Conservation (phyloP, 2,888 invertebrate genomes). For the Aspidapion aeneum region DNA sequence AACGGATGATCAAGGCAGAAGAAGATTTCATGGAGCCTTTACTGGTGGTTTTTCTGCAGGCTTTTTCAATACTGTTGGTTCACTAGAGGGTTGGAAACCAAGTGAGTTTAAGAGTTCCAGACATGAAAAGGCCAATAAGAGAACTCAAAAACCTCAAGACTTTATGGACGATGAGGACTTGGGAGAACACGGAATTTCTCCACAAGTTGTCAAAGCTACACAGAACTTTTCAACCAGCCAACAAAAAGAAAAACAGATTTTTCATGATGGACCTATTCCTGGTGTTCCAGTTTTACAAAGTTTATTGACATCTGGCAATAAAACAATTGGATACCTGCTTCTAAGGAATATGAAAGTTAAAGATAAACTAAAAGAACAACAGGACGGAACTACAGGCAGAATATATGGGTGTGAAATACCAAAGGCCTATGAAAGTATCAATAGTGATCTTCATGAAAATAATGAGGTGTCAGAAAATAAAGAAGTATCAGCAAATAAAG, state of each 20-base stretch:
- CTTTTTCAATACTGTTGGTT: slow-evolving; percentile 94
- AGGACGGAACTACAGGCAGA: slow-evolving; percentile 35
- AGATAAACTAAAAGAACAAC: slow-evolving; percentile 13
- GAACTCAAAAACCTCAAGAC: slow-evolving; percentile 76
- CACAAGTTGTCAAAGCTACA: slow-evolving; percentile 76
- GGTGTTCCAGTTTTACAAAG: slow-evolving; percentile 71
- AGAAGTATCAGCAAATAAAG: slow-evolving; percentile 56
- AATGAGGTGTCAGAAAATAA: slow-evolving; percentile 83
- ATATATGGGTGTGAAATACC: slow-evolving; percentile 54
- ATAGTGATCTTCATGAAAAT: slow-evolving; percentile 56
- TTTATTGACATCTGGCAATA: slow-evolving; percentile 69
- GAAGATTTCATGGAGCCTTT: slow-evolving; percentile 97
- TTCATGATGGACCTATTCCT: slow-evolving; percentile 49
- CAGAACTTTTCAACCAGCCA: slow-evolving; percentile 63
- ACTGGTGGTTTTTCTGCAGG: slow-evolving; percentile 98
- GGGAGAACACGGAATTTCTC: slow-evolving; percentile 93
- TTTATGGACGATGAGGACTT: slow-evolving; percentile 99
- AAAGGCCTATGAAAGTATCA: slow-evolving; percentile 38
- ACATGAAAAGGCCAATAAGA: slow-evolving; percentile 57
- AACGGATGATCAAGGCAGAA: slow-evolving; percentile 81
- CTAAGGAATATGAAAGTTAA: slow-evolving; percentile 76
- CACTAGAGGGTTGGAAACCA: slow-evolving; percentile 93
- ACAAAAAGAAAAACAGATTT: slow-evolving; percentile 44
- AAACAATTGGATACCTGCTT: slow-evolving; percentile 84
- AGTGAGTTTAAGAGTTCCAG: slow-evolving; percentile 88